These are phyloP conservation scores for Drosophila peninsularis DNA, from an alignment of 2,888 invertebrate genomes.

Conservation along the genomic window DNA sequence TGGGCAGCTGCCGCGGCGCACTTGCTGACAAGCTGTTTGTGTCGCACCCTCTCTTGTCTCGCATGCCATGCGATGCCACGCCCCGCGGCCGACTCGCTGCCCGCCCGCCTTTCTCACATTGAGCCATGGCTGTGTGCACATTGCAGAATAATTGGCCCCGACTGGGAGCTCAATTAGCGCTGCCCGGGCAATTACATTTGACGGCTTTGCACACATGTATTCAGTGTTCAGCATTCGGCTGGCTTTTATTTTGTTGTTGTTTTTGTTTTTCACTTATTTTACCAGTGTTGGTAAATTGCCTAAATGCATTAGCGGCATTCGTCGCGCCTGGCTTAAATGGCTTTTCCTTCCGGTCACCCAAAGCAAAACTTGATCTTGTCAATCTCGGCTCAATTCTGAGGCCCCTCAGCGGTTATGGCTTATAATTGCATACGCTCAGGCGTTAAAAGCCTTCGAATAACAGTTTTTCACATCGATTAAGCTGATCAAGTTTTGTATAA, in stretches of 20 bases:
- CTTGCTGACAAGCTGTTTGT: conserved; percentile 74
- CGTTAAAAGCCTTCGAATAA: conserved; percentile 20
- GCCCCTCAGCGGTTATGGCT: conserved; percentile 15
- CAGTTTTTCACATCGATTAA: conserved; percentile 8
- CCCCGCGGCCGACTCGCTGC: conserved; percentile 31
- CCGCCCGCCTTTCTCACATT: conserved; percentile 49
- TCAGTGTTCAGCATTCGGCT: conserved; percentile 13
- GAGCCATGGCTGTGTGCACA: conserved; percentile 58
- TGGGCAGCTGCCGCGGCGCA: conserved; percentile 58
- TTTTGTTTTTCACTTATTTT: conserved; percentile 5
- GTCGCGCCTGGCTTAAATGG: conserved; percentile 57
- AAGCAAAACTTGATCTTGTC: conserved; percentile 32
- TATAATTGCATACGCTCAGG: conserved; percentile 63
- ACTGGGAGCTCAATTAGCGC: conserved; percentile 74
- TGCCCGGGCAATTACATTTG: conserved; percentile 71
- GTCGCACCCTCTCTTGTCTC: conserved; percentile 58
- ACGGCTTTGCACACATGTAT: conserved; percentile 66
- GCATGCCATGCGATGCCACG: conserved; percentile 31
- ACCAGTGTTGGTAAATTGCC: conserved; percentile 64
- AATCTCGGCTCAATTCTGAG: conserved; percentile 19
- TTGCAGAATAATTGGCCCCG: conserved; percentile 77
- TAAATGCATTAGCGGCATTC: conserved; percentile 60
- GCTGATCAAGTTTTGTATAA: neutral
- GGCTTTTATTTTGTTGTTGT: neutral
- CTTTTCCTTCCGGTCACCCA: conserved; percentile 68